Evolutionary conservation across 2,113 vertebrate genomes (phyloP), one percentile per base, ranked within the genome.

Genomic region (Dinomys branickii): DNA sequence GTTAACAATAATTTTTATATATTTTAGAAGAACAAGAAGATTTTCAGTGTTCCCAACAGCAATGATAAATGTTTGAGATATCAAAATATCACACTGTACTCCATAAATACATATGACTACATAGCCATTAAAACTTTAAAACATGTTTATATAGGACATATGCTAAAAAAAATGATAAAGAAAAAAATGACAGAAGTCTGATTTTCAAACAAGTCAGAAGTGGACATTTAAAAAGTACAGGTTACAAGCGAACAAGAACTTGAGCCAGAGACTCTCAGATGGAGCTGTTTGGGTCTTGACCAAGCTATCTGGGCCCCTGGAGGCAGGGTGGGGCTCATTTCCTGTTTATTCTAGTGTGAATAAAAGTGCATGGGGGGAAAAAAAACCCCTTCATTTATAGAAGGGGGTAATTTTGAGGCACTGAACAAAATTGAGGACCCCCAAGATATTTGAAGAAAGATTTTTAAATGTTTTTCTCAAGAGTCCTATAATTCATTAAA

Each of bases 401-500:
- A 88, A 85, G 11, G 50, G 95, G 6, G 0, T 47, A 81, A 86
- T 92, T 90, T 86, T 52, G 94, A 41, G 84, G 56, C 30, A 94
- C 24, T 92, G 75, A 95, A 96, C 41, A 96, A 95, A 96, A 96
- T 58, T 33, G 20, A 92, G 88, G 9, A 7, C 9, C 16, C 3
- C 26, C 14, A 78, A 96, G 88, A 91, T 71, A 92, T 54, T 77
- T 93, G 59, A 13, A 17, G 17, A 82, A 11, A 20, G 16, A 77
- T 85, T 96, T 95, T 86, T 44, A 82, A 85, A 81, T 75, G 91
- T 90, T 97, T 93, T 65, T 95, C 52, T 83, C 50, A 56, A 69
- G 58, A 92, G 22, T 65, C 83, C 77, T 92, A 90, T 61, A 54
- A 94, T 33, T 89, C 52, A 86, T 65, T 80, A 88, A 56, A 78